Conservation (phyloP, 2,888 invertebrate genomes). For the Siphlonurus alternatus region DNA sequence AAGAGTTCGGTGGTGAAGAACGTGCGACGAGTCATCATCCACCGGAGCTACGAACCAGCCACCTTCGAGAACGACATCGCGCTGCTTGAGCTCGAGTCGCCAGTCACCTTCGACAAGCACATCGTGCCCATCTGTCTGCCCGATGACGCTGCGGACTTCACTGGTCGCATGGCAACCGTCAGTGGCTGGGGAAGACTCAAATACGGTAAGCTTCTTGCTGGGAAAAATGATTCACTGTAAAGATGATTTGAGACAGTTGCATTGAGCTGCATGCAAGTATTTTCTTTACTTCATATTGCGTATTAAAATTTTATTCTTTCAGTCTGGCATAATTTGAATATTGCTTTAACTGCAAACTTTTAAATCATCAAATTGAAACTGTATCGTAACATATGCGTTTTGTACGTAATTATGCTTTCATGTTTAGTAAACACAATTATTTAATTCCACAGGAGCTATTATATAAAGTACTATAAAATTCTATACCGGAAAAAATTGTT, state of each 20-base stretch:
- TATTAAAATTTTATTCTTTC: not conserved
- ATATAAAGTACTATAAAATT: no score
- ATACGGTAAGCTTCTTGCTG: conserved; percentile 40
- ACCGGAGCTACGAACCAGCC: conserved; percentile 72
- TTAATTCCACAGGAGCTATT: no score
- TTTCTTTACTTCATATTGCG: not conserved
- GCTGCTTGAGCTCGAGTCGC: conserved; percentile 63
- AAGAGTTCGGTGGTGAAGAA: conserved; percentile 63
- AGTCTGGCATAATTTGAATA: no score
- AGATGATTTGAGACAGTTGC: not conserved
- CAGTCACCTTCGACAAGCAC: conserved; percentile 68
- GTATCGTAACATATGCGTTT: no score
- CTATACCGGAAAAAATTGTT: no score
- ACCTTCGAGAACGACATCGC: conserved; percentile 89
- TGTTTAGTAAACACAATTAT: no score
- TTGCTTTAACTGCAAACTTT: no score
- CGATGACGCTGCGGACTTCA: conserved; percentile 54
- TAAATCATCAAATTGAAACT: no score
- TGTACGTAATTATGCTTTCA: no score
- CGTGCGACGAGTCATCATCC: conserved; percentile 73
- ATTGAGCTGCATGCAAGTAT: not conserved
- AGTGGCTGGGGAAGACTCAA: conserved; percentile 86
- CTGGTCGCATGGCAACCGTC: conserved; percentile 72
- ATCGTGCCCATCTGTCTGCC: conserved; percentile 85
- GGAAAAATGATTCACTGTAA: not conserved